Evolutionary conservation across 2,113 vertebrate genomes (phyloP).

Genomic region (Seriola aureovittata): DNA sequence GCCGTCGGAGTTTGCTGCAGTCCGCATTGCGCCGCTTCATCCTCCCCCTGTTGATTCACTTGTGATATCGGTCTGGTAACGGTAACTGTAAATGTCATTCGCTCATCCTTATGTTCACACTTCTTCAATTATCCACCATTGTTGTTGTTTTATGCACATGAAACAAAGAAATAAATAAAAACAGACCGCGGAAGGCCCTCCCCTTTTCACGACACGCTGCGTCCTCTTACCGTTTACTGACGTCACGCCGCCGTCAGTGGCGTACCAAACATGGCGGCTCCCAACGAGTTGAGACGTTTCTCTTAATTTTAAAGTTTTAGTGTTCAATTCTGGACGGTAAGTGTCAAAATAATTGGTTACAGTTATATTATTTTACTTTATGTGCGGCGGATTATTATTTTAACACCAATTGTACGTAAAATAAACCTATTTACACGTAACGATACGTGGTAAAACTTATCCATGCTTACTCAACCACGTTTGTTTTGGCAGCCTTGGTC

Average conservation of each 20-base stretch:
- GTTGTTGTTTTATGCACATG: conserved; percentile 83
- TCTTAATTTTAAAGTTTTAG: background rate
- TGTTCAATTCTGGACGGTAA: conserved; percentile 45
- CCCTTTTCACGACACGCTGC: conserved; percentile 79
- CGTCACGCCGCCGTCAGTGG: conserved; percentile 46
- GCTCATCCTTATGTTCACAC: conserved; percentile 63
- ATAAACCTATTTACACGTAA: background rate
- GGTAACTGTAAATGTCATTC: conserved; percentile 64
- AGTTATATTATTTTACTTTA: accelerated
- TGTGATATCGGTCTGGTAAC: conserved; percentile 65
- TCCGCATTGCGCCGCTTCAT: conserved; percentile 99
- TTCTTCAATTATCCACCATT: conserved; percentile 74
- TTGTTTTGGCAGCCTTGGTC: conserved; percentile 42
- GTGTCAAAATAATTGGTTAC: background rate
- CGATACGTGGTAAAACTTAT: background rate
- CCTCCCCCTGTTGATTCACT: conserved; percentile 88
- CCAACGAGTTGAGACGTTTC: background rate
- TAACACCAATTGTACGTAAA: background rate
- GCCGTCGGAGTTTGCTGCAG: conserved; percentile 98
- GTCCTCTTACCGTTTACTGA: conserved; percentile 31
- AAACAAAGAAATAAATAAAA: conserved; percentile 92
- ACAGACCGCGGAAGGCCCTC: conserved; percentile 79
- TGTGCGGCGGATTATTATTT: accelerated
- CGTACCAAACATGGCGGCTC: conserved; percentile 74
- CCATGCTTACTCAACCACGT: conserved; percentile 63